These are phyloP conservation scores for Coendou prehensilis DNA, from an alignment of 2,797 vertebrate species.

Conservation along the genomic window DNA sequence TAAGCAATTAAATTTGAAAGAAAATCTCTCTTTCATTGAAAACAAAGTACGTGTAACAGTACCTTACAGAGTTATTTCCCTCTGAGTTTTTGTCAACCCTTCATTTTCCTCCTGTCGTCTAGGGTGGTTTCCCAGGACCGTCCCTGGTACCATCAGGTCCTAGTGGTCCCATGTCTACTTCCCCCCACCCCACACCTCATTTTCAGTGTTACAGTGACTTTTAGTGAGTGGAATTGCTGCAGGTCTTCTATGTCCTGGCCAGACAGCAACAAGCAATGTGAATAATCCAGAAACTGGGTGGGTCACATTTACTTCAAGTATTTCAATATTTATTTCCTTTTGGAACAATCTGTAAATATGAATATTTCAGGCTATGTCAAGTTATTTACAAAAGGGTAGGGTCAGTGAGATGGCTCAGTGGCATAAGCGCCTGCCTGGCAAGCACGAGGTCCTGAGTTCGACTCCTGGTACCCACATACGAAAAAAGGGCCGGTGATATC, in stretches of 20 bases:
- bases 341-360: neutral
- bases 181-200: neutral
- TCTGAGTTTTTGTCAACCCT: neutral
- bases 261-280: neutral
- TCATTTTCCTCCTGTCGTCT: neutral
- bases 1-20: neutral
- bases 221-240: neutral
- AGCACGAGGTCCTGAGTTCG: no score
- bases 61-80: neutral
- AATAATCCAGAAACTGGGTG: neutral
- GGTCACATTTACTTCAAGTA: neutral
- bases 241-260: neutral
- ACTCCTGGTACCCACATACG: no score
- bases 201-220: neutral
- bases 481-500: no score
- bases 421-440: no score
- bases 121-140: neutral
- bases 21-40: neutral
- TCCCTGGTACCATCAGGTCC: neutral
- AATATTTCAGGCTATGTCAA: constrained; percentile 1
- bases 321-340: constrained; percentile 12
- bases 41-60: neutral
- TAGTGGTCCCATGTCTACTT: neutral
- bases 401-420: no score
- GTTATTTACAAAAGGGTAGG: neutral